Base-by-base conservation (phyloP, 2,888 invertebrate species). In the Pseudanteris insignis region DNA sequence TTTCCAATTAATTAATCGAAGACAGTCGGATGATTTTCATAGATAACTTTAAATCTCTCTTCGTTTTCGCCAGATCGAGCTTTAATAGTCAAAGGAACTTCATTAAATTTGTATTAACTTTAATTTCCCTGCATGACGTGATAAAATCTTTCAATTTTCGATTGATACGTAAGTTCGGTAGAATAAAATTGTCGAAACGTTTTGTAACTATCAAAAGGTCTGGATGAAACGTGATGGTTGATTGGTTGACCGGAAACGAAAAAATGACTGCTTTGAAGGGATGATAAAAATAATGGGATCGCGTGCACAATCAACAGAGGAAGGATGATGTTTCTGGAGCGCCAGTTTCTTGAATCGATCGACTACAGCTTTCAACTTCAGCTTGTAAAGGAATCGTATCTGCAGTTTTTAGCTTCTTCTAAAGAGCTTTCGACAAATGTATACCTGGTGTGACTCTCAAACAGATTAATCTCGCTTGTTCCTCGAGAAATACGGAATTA, bases 301-400 rank as follows among this genome's bases (percentile, higher is more conserved):
- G 51, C 48, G 43, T 38, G 50, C 62, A 62, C 64, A 62, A 64
- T 62, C 64, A 64, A 38, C 61, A 58, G 11, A 62, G 61, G 59
- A 64, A 64, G 59, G 55, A 64, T 54, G 64, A 61, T 38, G 44
- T 34, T 64, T 64, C 63, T 48, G 55, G 55, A 55, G 48, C 53
- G 51, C 58, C 58, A 47, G 65, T 67, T 65, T 60, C 57, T 26
- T 47, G 46, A 53, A 69, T 70, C 69, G 69, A 70, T 69, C 47
- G 53, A 21, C 58, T 54, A 48, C 57, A 63, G 63, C 67, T 61
- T 67, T 58, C 46, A 54, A 60, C 55, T 62, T 58, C 44, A 48
- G 58, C 64, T 66, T 67, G 53, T 60, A 44, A 53, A 63, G 44
- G 46, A 55, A 48, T 37, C 54, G 33, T 30, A 33, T 40, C 15